Evolutionary conservation across 2,888 invertebrate genomes (phyloP), one percentile per base, ranked within the genome.

Genomic region (Cylindroiulus punctatus): DNA sequence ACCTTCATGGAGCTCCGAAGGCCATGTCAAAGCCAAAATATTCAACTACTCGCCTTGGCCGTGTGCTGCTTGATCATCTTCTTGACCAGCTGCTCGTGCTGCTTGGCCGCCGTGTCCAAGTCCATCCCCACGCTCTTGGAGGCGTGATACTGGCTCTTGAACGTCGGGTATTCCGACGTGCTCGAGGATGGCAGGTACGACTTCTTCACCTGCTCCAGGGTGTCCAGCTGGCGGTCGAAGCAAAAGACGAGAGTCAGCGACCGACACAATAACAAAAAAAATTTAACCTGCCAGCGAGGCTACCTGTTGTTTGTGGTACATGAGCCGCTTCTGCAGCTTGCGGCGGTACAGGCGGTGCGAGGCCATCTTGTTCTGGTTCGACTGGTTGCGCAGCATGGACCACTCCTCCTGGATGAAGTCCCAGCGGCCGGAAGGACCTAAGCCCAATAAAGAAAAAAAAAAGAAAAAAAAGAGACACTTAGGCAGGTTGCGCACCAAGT

Each of bases 351-450:
- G 87, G 40, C 82, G 87, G 86, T 40, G 84, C 36, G 81, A 89
- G 87, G n/a, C 89, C 47, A 57, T 89, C 32, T 42, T 88, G 87
- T 19, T 86, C 65, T 32, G 88, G 76, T 82, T 88, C 87, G 26
- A 87, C 86, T 40, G 88, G 85, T 87, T 87, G 47, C 88, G 88
- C 47, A 89, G 89, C 93, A 91, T 93, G 90, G 89, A 93, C 90
- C 92, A 92, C 90, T 95, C 95, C 87, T 96, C 96, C 88, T 96
- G 95, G 90, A 97, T 95, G 92, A 97, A 97, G 91, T 96, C 96
- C 97, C 97, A 97, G 87, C 97, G 94, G 85, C 92, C 93, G 40
- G 92, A 88, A 30, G 32, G 81, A 30, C 26, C 84, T 26, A 84
- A n/a, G n/a, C n/a, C n/a, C n/a, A n/a, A n/a, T n/a, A n/a, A n/a